Evolutionary conservation across 2,888 invertebrate genomes (phyloP), one percentile per base, ranked within the genome.

Genomic region (Scaptomyza reducta): DNA sequence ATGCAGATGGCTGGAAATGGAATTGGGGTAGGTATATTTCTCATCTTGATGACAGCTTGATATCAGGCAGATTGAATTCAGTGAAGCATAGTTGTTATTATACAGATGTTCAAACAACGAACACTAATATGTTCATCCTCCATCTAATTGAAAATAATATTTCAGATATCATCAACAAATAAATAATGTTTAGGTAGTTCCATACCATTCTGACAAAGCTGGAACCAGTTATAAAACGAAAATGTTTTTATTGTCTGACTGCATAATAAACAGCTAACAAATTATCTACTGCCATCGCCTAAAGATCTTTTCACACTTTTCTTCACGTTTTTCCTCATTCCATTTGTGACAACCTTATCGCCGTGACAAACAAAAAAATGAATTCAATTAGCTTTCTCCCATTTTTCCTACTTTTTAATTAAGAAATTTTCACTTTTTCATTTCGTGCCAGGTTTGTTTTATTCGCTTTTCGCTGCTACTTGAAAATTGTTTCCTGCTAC

Each of bases 331-430:
- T 22, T 22, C 22, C 22, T 22, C 22, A 22, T 22, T 22, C 5
- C 22, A 22, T 7, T 50, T n/a, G 10, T 38, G 22, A 16, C 6
- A 53, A 47, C 58, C 46, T 53, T 42, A 50, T 50, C 25, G 25
- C 7, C 50, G 35, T 50, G 14, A 4, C 22, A 29, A 11, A n/a
- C 14, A 31, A 47, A 59, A 59, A 47, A 59, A 53, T 54, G 22
- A 50, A 68, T 67, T 60, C 45, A 60, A 67, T 68, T 68, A 60
- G 14, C 40, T 41, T 9, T 31, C n/a, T 22, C 22, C 11, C 13
- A n/a, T 25, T 9, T 16, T 16, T 2, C 27, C 10, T 35, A 6
- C 22, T 31, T 58, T 44, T 31, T 31, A 14, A 16, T 14, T 53
- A n/a, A 59, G 38, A 42, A 33, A 33, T 51, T 50, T 59, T 7